Evolutionary conservation across 2,797 vertebrate genomes (phyloP), one percentile per base, ranked within the genome.

Genomic region (Poecilia gillii): DNA sequence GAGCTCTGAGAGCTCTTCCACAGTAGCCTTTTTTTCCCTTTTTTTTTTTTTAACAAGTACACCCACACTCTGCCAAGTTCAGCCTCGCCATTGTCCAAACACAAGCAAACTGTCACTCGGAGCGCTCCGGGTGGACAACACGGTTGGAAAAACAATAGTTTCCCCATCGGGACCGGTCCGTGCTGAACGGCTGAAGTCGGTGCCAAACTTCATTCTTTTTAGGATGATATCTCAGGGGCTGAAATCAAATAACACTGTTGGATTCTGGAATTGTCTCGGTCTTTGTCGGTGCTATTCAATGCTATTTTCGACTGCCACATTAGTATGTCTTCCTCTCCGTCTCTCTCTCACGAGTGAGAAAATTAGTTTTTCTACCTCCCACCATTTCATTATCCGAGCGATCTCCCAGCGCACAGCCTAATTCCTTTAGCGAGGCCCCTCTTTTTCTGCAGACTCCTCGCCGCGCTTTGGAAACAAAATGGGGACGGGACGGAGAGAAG

Each of bases 341-440:
- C 76, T 81, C 57, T 73, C 82, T 74, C 85, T 88, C 88, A 83
- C 84, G 78, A 89, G 88, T 90, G 90, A 90, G 92, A 92, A 95
- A 95, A 95, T 95, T 74, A 91, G 89, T 91, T 92, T 92, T 89
- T 93, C 91, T 94, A 92, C 93, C 92, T 93, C 92, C 93, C 91
- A 93, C 93, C 91, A 92, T 93, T 94, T 94, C 91, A 94, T 94
- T 94, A 95, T 93, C 93, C 76, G 84, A 89, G 89, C 77, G 72
- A 94, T 95, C 94, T 94, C 92, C 91, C 90, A 89, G 91, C 16
- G 76, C 85, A 78, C 84, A 79, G 84, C 88, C 93, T 93, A 92
- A 93, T 94, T 95, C 87, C 89, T 93, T 91, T 87, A 88, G 87
- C 85, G 84, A 87, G 88, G 79, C 81, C 92, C 85, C 73, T 71